Conservation (phyloP, 1,140 invertebrate species). For the Drosophila tani region DNA sequence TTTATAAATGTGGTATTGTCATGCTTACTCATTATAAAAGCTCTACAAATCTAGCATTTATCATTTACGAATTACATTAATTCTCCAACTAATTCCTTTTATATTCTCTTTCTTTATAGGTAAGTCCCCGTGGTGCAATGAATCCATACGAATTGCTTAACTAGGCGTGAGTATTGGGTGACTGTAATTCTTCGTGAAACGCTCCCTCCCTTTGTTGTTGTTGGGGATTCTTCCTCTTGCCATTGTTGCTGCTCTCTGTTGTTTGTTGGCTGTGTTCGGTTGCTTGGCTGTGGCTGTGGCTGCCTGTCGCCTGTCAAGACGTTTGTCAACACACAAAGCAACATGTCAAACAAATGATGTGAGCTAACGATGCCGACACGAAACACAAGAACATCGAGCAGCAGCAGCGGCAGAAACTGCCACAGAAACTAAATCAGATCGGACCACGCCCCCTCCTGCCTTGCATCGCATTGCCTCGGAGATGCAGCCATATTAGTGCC, state of each 20-base stretch:
- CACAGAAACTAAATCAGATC: constrained; percentile 49
- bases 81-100: constrained; percentile 1
- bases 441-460: constrained; percentile 31
- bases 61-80: neutral
- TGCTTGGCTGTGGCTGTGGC: constrained; percentile 33
- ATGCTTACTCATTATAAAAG: neutral
- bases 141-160: constrained; percentile 62
- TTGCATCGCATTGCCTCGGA: neutral
- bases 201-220: constrained; percentile 26
- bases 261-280: constrained; percentile 25
- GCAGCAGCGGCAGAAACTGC: constrained; percentile 23
- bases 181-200: constrained; percentile 45
- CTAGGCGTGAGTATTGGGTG: constrained; percentile 70
- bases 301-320: constrained; percentile 72
- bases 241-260: constrained; percentile 23
- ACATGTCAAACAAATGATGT: constrained; percentile 68
- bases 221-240: constrained; percentile 7
- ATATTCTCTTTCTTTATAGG: constrained; percentile 51
- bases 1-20: neutral
- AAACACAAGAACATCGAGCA: constrained; percentile 30
- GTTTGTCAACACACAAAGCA: constrained; percentile 73
- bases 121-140: constrained; percentile 54
- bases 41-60: neutral
- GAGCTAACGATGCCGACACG: constrained; percentile 63
- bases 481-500: constrained; percentile 75